Evolutionary conservation across 2,113 vertebrate genomes (phyloP), one percentile per base, ranked within the genome.

Genomic region (Octodon degus): DNA sequence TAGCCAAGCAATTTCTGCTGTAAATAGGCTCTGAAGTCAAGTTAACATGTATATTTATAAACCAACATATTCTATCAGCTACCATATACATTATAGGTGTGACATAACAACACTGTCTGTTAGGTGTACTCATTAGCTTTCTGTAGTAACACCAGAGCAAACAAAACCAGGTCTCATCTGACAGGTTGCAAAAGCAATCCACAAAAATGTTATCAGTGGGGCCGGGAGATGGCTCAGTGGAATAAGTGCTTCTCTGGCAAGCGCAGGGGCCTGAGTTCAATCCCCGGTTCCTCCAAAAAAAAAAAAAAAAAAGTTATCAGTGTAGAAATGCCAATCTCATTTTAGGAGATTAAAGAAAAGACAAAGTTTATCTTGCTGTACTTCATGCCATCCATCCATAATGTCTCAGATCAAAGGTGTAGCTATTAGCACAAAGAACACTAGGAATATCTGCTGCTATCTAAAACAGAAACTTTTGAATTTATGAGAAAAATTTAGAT

Each of bases 11-110:
- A 84, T 81, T 93, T 95, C 47, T 53, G 47, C 22, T 97, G 10
- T 76, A 43, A 60, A 62, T 74, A 96, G 37, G 60, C 84, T 62
- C 60, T 20, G 86, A 85, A 92, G 65, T 90, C 60, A 86, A 94
- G n/a, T 72, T 72, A 86, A 74, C 5, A 77, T 68, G 55, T 47
- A 60, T 74, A 91, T 24, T 89, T 25, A 74, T 0, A 67, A 72
- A 77, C 67, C 67, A 68, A 32, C n/a, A 70, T 19, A 72, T 32
- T 24, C 47, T 72, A 24, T 60, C n/a, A 40, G 19, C 67, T 74
- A n/a, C 50, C 91, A n/a, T 53, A 67, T 65, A 77, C 53, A 81
- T 72, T 24, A 74, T 34, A 88, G 27, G 81, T 40, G 10, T 80
- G 90, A 68, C 2, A 62, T 24, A 34, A n/a, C 37, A 86, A 47